Evolutionary conservation across 1,140 invertebrate genomes (phyloP), one percentile per base, ranked within the genome.

Genomic region (Potamilus streckersoni): DNA sequence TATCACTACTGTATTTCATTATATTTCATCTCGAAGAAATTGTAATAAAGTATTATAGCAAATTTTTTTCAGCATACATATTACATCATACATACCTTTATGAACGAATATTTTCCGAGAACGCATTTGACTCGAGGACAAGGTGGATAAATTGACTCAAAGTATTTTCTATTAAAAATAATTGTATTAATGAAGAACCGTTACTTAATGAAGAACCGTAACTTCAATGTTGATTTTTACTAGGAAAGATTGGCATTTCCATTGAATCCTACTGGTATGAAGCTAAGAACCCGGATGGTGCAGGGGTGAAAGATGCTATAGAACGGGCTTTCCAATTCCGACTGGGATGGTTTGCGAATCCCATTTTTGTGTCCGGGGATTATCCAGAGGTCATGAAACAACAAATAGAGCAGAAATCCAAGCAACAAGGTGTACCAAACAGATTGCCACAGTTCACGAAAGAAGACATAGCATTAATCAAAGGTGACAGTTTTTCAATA

Each of bases 301-400:
- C 76, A 13, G 69, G 59, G 0, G 80, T 84, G 62, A 59, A 80
- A 1, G 79, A 65, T 4, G 82, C 86, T 16, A 57, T 79, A 8
- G 80, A 84, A 23, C 31, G 79, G 20, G 78, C 72, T 1, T 63
- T 78, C 38, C 73, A 86, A 63, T 88, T 88, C 70, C 69, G 79
- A 2, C 56, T 81, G 23, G 88, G 88, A 12, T 87, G 83, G 87
- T 86, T 87, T 69, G 81, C 80, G 13, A 75, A 85, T 71, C 85
- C 88, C 20, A 83, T 90, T 60, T 83, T 83, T 23, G 77, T 56
- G 19, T 76, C 83, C 62, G 87, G 87, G 55, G 82, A 86, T 73
- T 90, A 90, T 68, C 89, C 89, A 12, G 72, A 78, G n/a, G 77
- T 87, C 8, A 82, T 87, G 79, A 82, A 79, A 64, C 11, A 69